A percentile compares a stretch with the other conserved stretches of the same genome.
phyloP scores from a whole-genome alignment of 1,140 invertebrate species.

The Xylocopa sonorina region DNA sequence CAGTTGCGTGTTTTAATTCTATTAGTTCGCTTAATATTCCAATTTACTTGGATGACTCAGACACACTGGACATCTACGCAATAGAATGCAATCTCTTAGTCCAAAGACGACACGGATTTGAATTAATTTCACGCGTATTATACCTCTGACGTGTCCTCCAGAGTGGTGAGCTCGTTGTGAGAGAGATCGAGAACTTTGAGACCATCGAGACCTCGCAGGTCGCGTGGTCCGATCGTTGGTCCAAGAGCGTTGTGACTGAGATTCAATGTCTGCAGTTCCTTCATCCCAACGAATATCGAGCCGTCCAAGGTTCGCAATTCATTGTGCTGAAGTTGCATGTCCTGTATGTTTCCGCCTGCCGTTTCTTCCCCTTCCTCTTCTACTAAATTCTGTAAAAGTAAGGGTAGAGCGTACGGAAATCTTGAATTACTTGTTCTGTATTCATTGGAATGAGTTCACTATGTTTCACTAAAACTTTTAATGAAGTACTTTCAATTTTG shows the following conservation, averaged over 20 bases:
- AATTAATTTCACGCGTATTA: constrained; percentile 13
- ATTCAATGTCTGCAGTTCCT: constrained; percentile 87
- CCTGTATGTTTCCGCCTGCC: constrained; percentile 84
- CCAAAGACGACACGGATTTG: neutral
- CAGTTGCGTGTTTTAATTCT: no score
- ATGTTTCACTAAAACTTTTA: neutral
- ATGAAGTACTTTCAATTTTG: neutral
- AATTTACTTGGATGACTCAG: neutral
- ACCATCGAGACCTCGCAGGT: constrained; percentile 88
- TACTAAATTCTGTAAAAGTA: constrained; percentile 85
- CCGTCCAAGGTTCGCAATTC: constrained; percentile 87
- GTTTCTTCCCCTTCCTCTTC: constrained; percentile 84
- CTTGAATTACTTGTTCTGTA: neutral
- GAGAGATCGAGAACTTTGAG: constrained; percentile 89
- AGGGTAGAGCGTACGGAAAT: neutral
- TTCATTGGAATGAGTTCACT: neutral
- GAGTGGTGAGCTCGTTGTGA: constrained; percentile 87
- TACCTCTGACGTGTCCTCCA: constrained; percentile 91
- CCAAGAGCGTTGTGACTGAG: constrained; percentile 88
- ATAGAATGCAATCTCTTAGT: neutral
- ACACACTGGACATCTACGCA: neutral
- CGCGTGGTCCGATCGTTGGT: constrained; percentile 87
- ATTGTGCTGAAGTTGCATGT: constrained; percentile 89
- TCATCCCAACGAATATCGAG: constrained; percentile 86
- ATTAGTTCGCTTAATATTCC: neutral